Percentiles rank a stretch among this genome's conserved stretches.
phyloP scores from a whole-genome alignment of 2,888 invertebrate species.

The Tortricodes alternella region DNA sequence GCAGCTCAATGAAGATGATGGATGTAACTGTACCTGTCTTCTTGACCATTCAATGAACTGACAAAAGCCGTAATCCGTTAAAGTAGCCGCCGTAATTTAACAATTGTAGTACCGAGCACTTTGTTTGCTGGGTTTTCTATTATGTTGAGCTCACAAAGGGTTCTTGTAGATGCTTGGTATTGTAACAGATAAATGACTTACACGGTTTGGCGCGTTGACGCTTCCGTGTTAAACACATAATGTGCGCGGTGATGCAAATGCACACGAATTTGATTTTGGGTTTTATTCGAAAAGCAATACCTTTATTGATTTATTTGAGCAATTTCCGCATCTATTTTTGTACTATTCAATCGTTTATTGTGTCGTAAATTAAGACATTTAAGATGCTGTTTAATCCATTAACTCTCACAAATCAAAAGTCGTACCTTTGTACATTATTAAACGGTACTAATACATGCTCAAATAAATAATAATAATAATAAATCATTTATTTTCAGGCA shows the following conservation, averaged over 20 bases:
- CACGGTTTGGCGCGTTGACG: slow-evolving; percentile 62
- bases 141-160: slow-evolving; percentile 59
- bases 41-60: slow-evolving; percentile 57
- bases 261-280: slow-evolving; percentile 50
- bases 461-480: too few relatives aligned
- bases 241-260: slow-evolving; percentile 69
- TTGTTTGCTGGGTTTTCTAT: slow-evolving; percentile 50
- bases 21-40: slow-evolving; percentile 71
- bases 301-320: not conserved
- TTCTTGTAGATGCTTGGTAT: slow-evolving; percentile 49
- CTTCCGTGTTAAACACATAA: slow-evolving; percentile 56
- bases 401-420: too few relatives aligned
- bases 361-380: too few relatives aligned
- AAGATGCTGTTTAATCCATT: too few relatives aligned
- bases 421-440: too few relatives aligned
- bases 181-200: slow-evolving; percentile 67
- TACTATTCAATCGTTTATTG: too few relatives aligned
- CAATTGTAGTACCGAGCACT: slow-evolving; percentile 69
- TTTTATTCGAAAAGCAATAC: not conserved
- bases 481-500: too few relatives aligned
- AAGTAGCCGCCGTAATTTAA: slow-evolving; percentile 74
- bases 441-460: too few relatives aligned
- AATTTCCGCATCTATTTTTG: too few relatives aligned
- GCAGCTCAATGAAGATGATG: slow-evolving; percentile 60
- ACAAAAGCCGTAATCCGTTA: slow-evolving; percentile 75